Base-by-base conservation (phyloP, 2,797 vertebrate species). In the Myioborus melanocephalus region DNA sequence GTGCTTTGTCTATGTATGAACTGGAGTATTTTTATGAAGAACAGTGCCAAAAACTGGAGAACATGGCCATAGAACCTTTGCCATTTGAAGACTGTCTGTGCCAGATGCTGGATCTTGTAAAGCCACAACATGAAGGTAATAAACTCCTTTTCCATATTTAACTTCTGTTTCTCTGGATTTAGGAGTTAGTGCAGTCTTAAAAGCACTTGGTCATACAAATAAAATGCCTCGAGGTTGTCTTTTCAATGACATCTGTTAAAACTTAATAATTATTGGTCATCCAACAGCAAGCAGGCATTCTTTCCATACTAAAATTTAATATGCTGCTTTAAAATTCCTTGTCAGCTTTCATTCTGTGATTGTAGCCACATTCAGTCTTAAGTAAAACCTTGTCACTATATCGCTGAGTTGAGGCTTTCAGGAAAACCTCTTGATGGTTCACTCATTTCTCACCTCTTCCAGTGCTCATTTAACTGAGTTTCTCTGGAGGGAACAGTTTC, bases 61-160 rank as follows among this genome's bases (percentile, higher is more conserved):
- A 98, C 90, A 98, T 99, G 98, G 98, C 98, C 43, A 98, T 99
- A 37, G 99, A 99, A 96, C 98, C 99, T 8, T 97, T 99, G 94
- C 98, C 99, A 35, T 99, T 99, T 93, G 98, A 99, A 96, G 99
- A 99, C 96, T 99, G 99, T 91, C 98, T 99, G 34, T 99, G 99
- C 97, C 99, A 99, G 98, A 99, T 99, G 98, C 98, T 99, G 32
- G 99, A 99, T 97, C 98, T 99, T 6, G 99, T 99, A 83, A 98
- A 98, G 94, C 99, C 99, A 5, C 98, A 98, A 75, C 95, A 94
- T 37, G 97, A 98, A 98, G 99, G 99, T 99, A 95, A 81, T 75
- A 46, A 59, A 52, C 66, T 76, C 34, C 12, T 83, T 92, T 89
- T 77, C 53, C 27, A 34, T 63, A 39, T 85, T 5, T 88, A 55